phyloP scores from a whole-genome alignment of 2,888 invertebrate genomes.

The Candidula unifasciata region DNA sequence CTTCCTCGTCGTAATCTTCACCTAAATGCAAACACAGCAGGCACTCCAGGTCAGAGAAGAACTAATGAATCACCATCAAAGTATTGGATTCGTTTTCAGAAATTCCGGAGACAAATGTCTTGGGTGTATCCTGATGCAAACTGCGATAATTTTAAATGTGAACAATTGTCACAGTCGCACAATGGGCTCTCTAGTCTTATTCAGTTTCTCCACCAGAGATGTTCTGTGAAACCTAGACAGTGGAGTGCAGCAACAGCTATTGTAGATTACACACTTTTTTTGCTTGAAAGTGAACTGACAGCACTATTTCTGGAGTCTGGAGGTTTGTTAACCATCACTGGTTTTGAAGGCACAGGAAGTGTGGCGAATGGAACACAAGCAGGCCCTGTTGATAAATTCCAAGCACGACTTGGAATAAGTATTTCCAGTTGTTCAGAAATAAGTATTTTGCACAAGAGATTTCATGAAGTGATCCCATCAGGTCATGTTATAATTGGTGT shows the following conservation, averaged over 20 bases:
- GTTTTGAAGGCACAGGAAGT: constrained; percentile 64
- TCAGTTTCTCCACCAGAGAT: constrained; percentile 61
- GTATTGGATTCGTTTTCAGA: constrained; percentile 55
- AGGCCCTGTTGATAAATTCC: constrained; percentile 61
- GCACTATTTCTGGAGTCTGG: constrained; percentile 39
- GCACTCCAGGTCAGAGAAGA: constrained; percentile 24
- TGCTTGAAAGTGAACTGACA: constrained; percentile 61
- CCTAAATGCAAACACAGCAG: constrained; percentile 56
- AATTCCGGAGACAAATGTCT: constrained; percentile 44
- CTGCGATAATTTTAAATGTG: constrained; percentile 47
- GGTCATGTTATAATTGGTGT: constrained; percentile 62
- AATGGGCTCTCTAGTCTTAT: constrained; percentile 53
- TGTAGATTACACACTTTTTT: constrained; percentile 62
- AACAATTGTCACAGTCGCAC: constrained; percentile 38
- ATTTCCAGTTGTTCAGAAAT: constrained; percentile 51
- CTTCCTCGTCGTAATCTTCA: constrained; percentile 51
- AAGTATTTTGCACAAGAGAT: constrained; percentile 54
- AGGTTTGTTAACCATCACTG: constrained; percentile 58
- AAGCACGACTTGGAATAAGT: constrained; percentile 64
- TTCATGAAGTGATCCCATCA: constrained; percentile 58
- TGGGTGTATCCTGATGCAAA: constrained; percentile 51
- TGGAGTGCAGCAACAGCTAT: constrained; percentile 61
- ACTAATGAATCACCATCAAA: constrained; percentile 48
- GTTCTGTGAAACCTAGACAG: constrained; percentile 58
- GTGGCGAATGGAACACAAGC: constrained; percentile 60